Evolutionary conservation across 2,888 invertebrate species (phyloP), one percentile per base, ranked within the genome.

Genomic region (Perdita meconis): DNA sequence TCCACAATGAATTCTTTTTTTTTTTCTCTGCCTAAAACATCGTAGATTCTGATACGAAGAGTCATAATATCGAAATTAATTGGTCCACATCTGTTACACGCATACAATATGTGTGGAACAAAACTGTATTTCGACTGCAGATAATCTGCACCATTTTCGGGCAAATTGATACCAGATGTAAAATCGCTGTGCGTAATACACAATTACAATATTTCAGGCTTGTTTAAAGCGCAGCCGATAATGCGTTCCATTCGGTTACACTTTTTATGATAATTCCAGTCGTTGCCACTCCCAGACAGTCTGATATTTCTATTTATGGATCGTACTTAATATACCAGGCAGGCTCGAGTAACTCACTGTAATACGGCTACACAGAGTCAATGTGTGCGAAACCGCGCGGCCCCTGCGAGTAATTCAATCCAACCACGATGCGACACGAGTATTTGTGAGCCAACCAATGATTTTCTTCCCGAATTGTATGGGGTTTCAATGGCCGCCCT

Each of bases 231-330:
- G 61, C 42, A 55, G 63, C 53, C 66, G 59, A 70, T 80, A 75
- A 79, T 36, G 70, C 13, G 6, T 10, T 13, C 36, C 12, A 66
- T 42, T 64, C 38, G 30, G 55, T 65, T 22, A 60, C 38, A 53
- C 75, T 61, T 72, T 82, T 64, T 38, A 63, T 51, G 66, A 67
- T 82, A 73, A 73, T 67, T 69, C 40, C 50, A 16, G 19, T 47
- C 22, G 47, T 19, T 42, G 16, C 56, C 16, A 19, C 24, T 34
- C 40, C n/a, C 44, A 2, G 13, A 42, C 47, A 22, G 59, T 38
- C 40, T 36, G 66, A 61, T 65, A 75, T 74, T 63, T 71, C 47
- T 63, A 70, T 82, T 82, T 77, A 82, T 63, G 65, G 50, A 36
- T 68, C 57, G 65, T 40, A 42, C 80, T 74, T 80, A 77, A 75